Base-by-base conservation (phyloP, 2,888 invertebrate species). In the Ormyrus nitidulus region DNA sequence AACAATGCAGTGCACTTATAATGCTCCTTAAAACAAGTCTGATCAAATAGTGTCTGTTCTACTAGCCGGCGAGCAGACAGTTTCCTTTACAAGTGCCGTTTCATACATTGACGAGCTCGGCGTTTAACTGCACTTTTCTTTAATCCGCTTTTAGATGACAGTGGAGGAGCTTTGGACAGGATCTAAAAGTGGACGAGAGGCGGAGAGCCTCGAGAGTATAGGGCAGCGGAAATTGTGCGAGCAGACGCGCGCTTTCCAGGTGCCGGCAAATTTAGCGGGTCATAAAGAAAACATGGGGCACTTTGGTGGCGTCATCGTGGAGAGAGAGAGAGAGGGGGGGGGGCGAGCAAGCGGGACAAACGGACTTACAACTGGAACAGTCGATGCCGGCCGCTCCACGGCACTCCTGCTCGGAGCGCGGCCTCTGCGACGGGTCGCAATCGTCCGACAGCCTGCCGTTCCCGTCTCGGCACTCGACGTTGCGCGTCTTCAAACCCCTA, bases 401-500 rank as follows among this genome's bases (percentile, higher is more conserved):
- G 87, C 97, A 97, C 54, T 94, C 92, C 86, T 95, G 93, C 56
- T 94, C 94, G 82, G 93, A 92, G 77, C 93, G 92, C 0, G 96
- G 97, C 87, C 95, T 93, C 77, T 93, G 92, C 10, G 91, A 90
- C 1, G 93, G 93, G 85, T 95, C 94, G 88, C 97, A 97, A 86
- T 94, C 91, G 78, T 85, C 84, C 48, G 90, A 89, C 53, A 87
- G 84, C 64, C 86, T 84, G 34, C 88, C 89, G 72, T 88, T 88
- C 46, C 88, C 89, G 77, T 93, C 95, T 80, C 94, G 92, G 89
- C 98, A 98, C 87, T 96, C 95, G 71, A 97, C 95, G 54, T 94
- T 94, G 19, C 98, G 93, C 46, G 95, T 95, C 91, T 96, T 96
- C 53, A 95, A 92, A 0, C 98, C 98, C 88, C 94, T 96, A 9